These are phyloP conservation scores for Meda fulgida DNA, from an alignment of 2,797 vertebrate genomes.

Conservation along the genomic window DNA sequence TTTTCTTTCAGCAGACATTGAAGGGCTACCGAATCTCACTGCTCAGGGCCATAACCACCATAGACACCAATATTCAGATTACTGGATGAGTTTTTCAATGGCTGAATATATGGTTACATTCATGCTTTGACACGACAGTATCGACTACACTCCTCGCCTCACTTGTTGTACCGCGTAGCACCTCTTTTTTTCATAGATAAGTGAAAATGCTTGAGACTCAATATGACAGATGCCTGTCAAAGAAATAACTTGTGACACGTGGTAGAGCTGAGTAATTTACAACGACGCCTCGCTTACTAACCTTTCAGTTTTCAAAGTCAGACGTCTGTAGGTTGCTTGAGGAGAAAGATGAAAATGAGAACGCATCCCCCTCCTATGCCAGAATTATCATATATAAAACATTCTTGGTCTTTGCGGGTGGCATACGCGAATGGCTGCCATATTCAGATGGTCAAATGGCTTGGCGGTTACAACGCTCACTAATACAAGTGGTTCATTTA, in stretches of 20 bases:
- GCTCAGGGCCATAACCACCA: constrained; percentile 2
- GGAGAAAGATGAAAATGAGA: constrained; percentile 20
- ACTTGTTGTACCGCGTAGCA: neutral
- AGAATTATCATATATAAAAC: constrained; percentile 1
- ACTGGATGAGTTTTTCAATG: neutral
- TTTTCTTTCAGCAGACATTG: constrained; percentile 6
- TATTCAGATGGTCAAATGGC: constrained; percentile 12
- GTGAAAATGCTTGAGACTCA: constrained; percentile 39
- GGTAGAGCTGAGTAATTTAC: constrained; percentile 43
- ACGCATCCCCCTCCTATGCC: constrained; percentile 7
- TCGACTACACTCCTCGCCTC: constrained; percentile 18
- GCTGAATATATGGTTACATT: neutral
- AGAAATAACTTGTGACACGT: constrained; percentile 42
- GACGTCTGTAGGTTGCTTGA: constrained; percentile 19
- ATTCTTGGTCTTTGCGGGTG: constrained; percentile 9
- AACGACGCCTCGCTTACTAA: constrained; percentile 24
- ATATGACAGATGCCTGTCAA: constrained; percentile 52
- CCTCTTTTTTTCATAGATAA: constrained; percentile 22
- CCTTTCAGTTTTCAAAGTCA: constrained; percentile 39
- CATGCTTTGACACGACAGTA: constrained; percentile 26
- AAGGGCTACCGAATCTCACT: neutral
- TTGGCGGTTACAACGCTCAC: constrained; percentile 25
- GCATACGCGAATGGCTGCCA: constrained; percentile 5
- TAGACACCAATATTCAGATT: constrained; percentile 1
- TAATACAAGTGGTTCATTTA: constrained; percentile 67